Percentiles rank a stretch among this genome's conserved stretches.
phyloP scores from a whole-genome alignment of 2,113 vertebrate genomes.

The Eclectus roratus region DNA sequence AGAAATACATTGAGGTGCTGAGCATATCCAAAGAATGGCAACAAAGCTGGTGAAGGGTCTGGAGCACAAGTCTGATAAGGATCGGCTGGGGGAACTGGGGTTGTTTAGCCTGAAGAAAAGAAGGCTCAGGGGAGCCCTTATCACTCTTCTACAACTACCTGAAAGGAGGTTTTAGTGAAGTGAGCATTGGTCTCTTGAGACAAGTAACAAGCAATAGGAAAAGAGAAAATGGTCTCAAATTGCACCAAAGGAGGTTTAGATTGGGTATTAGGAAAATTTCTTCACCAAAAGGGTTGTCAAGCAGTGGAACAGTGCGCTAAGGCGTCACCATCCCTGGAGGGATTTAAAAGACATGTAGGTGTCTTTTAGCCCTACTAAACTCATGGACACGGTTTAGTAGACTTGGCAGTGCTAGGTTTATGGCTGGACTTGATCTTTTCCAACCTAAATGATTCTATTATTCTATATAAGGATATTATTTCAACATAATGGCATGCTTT shows the following conservation, averaged over 20 bases:
- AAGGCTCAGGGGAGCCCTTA: background rate
- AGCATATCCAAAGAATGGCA: background rate
- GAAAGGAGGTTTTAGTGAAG: background rate
- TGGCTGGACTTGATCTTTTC: background rate
- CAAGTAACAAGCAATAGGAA: rapidly evolving
- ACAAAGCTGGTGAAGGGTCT: background rate
- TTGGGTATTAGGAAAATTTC: background rate
- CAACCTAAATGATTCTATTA: background rate
- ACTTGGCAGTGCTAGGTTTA: background rate
- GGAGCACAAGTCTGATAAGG: background rate
- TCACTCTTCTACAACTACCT: rapidly evolving
- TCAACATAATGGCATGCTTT: background rate
- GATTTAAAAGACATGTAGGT: background rate
- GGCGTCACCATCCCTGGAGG: background rate
- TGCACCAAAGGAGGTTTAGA: background rate
- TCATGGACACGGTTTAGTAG: too few species aligned
- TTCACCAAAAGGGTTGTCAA: background rate
- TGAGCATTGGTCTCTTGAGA: rapidly evolving
- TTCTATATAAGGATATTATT: background rate
- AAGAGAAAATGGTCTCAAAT: background rate
- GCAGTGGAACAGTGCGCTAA: background rate
- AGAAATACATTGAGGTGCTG: background rate
- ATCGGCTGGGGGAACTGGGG: background rate
- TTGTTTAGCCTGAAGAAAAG: background rate
- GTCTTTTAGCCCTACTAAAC: too few species aligned